These are phyloP conservation scores for Isichthys henryi DNA, from an alignment of 2,113 vertebrate species.

Conservation along the genomic window DNA sequence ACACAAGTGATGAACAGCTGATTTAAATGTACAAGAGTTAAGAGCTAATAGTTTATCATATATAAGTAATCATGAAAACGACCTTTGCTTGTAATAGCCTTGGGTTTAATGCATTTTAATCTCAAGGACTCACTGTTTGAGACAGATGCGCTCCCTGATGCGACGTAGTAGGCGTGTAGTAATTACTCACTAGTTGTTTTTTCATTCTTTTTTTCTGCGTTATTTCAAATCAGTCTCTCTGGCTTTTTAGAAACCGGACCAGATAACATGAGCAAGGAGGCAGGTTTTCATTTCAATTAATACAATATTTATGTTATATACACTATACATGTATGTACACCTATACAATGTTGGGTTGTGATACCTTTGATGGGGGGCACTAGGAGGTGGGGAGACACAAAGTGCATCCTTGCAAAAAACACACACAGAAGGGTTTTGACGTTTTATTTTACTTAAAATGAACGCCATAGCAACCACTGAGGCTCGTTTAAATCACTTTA, in stretches of 20 bases:
- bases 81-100: conserved; percentile 6
- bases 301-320: not conserved
- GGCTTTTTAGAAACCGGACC: not conserved
- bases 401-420: not conserved
- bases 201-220: not conserved
- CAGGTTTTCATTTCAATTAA: not conserved
- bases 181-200: not conserved
- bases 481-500: not conserved
- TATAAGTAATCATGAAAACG: conserved; percentile 3
- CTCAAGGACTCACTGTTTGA: not conserved
- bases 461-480: not conserved
- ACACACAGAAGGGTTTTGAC: not conserved
- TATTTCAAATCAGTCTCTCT: not conserved
- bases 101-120: conserved; percentile 9
- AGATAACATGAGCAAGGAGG: not conserved
- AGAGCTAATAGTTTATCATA: not conserved
- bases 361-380: not conserved
- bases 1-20: not conserved
- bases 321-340: not conserved
- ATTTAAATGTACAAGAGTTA: not conserved
- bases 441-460: not conserved
- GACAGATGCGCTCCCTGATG: not conserved
- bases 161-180: not conserved
- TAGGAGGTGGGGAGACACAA: not conserved
- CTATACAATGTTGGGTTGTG: not conserved